Evolutionary conservation across 2,888 invertebrate species (phyloP), one percentile per base, ranked within the genome.

Genomic region (Iselma pallidipennis): DNA sequence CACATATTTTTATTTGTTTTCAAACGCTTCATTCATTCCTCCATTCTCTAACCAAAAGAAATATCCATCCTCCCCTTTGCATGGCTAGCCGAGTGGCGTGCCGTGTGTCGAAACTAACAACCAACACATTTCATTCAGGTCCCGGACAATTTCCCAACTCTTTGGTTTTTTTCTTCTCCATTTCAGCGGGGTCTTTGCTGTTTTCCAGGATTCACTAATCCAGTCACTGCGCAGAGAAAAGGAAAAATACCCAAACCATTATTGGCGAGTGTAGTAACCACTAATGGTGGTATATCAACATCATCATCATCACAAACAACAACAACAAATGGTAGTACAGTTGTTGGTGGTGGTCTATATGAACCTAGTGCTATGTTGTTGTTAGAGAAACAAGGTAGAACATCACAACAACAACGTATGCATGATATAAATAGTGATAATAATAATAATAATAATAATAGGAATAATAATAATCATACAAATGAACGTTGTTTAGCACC

Each of bases 131-230:
- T 80, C 81, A 76, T 73, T 77, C 80, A 81, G 78, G 78, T 80
- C 80, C 81, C 77, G 78, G 78, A 79, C 62, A 71, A 78, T 69
- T 75, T 81, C 82, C 82, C 82, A 79, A 81, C 78, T 80, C 75
- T 82, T 78, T 77, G 71, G 74, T 81, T 79, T 83, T 83, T 84
- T 81, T 82, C 81, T 83, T 83, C 84, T 83, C 84, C 83, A 83
- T 86, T 88, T 86, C 88, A 92, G 91, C 90, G 91, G 75, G 91
- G 89, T 78, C 87, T 91, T 77, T 92, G 92, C 88, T 92, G 91
- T 86, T 91, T 92, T 88, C 91, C 91, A 87, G 89, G 88, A 86
- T 87, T 89, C 88, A 83, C 89, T 88, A 86, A 89, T 88, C 85
- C 88, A 87, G 85, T 89, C 87, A 83, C 87, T 88, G 81, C 87